Evolutionary conservation across 2,113 vertebrate species (phyloP).

Genomic region (Caranx ignobilis): DNA sequence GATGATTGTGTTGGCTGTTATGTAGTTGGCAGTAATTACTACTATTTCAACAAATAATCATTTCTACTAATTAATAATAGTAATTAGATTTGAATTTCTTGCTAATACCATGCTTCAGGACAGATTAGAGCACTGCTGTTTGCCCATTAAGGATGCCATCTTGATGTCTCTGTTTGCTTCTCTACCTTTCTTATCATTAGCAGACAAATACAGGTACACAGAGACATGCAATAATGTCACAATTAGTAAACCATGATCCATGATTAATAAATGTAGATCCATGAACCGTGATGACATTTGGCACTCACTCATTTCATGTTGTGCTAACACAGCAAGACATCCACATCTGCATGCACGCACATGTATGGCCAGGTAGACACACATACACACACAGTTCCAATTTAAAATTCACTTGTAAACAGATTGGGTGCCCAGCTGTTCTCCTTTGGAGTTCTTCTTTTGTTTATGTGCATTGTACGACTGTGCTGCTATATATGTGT

Average conservation of each 20-base stretch:
- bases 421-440: constrained; percentile 4
- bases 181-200: constrained; percentile 10
- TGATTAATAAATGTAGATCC: neutral
- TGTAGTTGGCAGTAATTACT: constrained; percentile 14
- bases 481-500: neutral
- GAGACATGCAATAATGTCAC: neutral
- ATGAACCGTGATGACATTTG: neutral
- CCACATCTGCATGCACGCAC: neutral
- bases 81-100: constrained; percentile 42
- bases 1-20: constrained; percentile 2
- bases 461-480: constrained; percentile 1
- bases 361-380: neutral
- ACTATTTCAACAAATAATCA: neutral
- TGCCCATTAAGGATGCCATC: constrained; percentile 32
- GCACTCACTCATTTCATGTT: neutral
- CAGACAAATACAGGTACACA: neutral
- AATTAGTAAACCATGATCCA: neutral
- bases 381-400: neutral
- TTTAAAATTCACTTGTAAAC: neutral
- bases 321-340: constrained; percentile 1
- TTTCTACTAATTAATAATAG: constrained; percentile 38
- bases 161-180: constrained; percentile 11
- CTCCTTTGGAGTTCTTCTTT: neutral
- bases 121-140: constrained; percentile 22
- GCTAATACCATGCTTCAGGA: neutral